Evolutionary conservation across 1,140 invertebrate species (phyloP), one percentile per base, ranked within the genome.

Genomic region (Battus philenor): DNA sequence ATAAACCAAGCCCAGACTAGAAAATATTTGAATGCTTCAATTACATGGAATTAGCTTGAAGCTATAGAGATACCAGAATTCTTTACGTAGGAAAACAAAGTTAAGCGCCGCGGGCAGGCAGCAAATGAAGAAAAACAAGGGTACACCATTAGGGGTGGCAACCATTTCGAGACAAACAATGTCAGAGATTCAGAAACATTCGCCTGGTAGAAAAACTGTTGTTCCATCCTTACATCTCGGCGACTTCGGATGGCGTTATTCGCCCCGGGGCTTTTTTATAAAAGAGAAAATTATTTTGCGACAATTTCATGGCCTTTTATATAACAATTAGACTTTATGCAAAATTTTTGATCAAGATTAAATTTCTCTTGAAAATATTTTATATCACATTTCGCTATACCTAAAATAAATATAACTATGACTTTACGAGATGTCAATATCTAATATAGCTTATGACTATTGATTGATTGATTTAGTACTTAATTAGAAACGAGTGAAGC

Each of bases 121-220:
- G 36, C 54, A 62, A 70, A 68, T 67, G 51, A 70, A 62, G 64
- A 68, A 69, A 72, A 75, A 76, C 68, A 71, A 61, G 57, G 64
- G 57, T 54, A 53, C 36, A 47, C 57, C 67, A 69, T 73, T 65
- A 67, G 57, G 63, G 60, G 52, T 63, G 59, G n/a, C 39, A 41
- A 50, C 53, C 33, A 41, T 30, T 45, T 57, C 50, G 56, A 62
- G 59, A 64, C 59, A 68, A 69, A 74, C 56, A 70, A 65, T 62
- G 44, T 39, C 22, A 44, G 38, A 47, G 15, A 11, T 31, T 31
- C 32, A 13, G 29, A 41, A 12, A 47, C 38, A 41, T 29, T 41
- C 24, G 13, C 26, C 9, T n/a, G 13, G 8, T 15, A 26, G 36
- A 36, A 26, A 41, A 26, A 41, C 17, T 27, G 38, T 17, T 9